Evolutionary conservation across 1,140 invertebrate genomes (phyloP), one percentile per base, ranked within the genome.

Genomic region (Penaeus japonicus): DNA sequence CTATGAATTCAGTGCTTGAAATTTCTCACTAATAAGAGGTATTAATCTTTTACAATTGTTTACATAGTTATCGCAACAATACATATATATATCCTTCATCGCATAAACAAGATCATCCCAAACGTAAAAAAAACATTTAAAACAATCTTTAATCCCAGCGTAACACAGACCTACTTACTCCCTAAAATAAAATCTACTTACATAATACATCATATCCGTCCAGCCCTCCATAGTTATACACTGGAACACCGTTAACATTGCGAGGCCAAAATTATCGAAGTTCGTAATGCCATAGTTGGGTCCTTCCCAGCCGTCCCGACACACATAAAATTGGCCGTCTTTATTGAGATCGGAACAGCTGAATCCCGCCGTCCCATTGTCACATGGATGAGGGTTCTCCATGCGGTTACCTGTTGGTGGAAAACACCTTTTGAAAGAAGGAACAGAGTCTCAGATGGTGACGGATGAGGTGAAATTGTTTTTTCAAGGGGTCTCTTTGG

Each of bases 141-240:
- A 47, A 47, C 47, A 12, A 47, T 15, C 10, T 1, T 47, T 47
- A 47, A 47, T 47, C 10, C 10, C 5, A 12, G 15, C 5, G 15
- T 47, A 15, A 47, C 47, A 47, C 5, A 47, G 10, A 47, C 47
- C 47, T 12, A 47, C 47, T 47, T 15, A 0, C 10, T 47, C 15
- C 47, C 47, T 15, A 47, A 47, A 15, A n/a, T n/a, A 7, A 47
- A 47, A 47, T 47, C 5, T 81, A 93, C 93, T 94, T 95, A 99
- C 99, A 97, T 98, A 99, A 95, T 99, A 99, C 93, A 99, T 96
- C 94, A 99, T 98, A 93, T 97, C 94, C 92, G 99, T 99, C 99
- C 99, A 99, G 92, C 99, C 99, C 95, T 99, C 99, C 99, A 99
- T 99, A 92, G 99, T 99, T 93, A 99, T 99, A 94, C 99, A 99